Conservation (phyloP, 2,888 invertebrate species). For the Cetonia aurata region DNA sequence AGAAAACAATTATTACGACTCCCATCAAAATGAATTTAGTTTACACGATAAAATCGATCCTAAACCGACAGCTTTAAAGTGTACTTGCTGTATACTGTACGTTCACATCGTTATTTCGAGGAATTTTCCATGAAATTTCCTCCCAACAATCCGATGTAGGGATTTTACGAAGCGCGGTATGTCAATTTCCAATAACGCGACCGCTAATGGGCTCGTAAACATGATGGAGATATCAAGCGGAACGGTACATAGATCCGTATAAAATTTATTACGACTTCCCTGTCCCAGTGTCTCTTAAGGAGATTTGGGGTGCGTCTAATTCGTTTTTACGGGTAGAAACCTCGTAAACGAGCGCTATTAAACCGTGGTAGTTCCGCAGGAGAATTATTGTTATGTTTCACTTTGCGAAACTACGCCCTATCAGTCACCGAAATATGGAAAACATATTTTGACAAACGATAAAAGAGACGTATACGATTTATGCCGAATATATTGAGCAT, state of each 20-base stretch:
- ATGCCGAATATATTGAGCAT: too few relatives aligned
- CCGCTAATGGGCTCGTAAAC: conserved; percentile 4
- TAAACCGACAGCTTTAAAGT: too few relatives aligned
- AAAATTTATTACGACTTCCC: conserved; percentile 1
- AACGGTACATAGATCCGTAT: background rate
- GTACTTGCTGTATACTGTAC: too few relatives aligned
- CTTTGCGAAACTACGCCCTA: background rate
- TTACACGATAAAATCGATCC: too few relatives aligned
- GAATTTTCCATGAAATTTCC: too few relatives aligned
- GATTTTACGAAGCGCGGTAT: conserved; percentile 15
- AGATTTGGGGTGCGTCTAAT: conserved; percentile 1
- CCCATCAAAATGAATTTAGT: too few relatives aligned
- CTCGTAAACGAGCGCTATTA: conserved; percentile 6
- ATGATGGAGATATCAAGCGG: background rate
- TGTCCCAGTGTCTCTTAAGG: background rate
- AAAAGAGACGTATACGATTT: too few relatives aligned
- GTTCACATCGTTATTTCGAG: too few relatives aligned
- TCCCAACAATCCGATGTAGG: background rate
- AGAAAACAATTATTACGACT: too few relatives aligned
- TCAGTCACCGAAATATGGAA: background rate
- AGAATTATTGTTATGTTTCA: background rate
- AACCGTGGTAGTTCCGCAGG: background rate
- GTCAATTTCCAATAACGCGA: conserved; percentile 8
- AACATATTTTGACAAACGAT: too few relatives aligned
- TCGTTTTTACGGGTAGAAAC: conserved; percentile 3